Conservation (phyloP, 2,113 vertebrate genomes). For the Chaetorhynchus papuensis region DNA sequence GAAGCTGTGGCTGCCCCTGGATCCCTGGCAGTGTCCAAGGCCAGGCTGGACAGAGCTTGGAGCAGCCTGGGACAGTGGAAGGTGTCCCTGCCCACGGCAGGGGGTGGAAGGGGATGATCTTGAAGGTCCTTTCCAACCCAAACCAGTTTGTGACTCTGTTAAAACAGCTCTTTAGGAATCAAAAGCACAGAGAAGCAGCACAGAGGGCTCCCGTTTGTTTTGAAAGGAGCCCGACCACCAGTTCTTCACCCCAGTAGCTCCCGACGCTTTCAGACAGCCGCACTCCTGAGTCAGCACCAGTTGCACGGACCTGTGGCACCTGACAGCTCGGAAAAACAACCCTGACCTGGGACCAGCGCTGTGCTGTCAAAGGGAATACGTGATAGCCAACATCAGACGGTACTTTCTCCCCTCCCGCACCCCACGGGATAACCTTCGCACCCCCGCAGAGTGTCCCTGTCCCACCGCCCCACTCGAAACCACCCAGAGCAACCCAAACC, state of each 20-base stretch:
- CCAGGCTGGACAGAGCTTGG: neutral
- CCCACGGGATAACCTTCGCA: fast-evolving
- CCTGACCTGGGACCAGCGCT: no score
- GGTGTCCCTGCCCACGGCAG: neutral
- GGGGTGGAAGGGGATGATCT: fast-evolving
- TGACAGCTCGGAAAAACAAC: no score
- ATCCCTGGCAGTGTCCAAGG: neutral
- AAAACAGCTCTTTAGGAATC: neutral
- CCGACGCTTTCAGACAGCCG: no score
- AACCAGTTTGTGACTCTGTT: fast-evolving
- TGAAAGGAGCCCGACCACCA: no score
- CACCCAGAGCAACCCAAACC: fast-evolving
- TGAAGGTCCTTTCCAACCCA: neutral
- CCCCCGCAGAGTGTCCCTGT: fast-evolving
- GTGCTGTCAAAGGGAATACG: fast-evolving
- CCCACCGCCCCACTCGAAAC: neutral
- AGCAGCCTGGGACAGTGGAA: fast-evolving
- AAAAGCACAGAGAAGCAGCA: neutral
- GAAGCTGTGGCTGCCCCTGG: neutral
- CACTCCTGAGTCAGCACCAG: no score
- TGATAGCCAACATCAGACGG: fast-evolving
- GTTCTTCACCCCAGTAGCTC: no score
- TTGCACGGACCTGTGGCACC: no score
- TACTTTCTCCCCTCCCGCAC: fast-evolving
- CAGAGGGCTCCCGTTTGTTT: no score